Evolutionary conservation across 2,113 vertebrate genomes (phyloP).

Genomic region (Sander lucioperca): DNA sequence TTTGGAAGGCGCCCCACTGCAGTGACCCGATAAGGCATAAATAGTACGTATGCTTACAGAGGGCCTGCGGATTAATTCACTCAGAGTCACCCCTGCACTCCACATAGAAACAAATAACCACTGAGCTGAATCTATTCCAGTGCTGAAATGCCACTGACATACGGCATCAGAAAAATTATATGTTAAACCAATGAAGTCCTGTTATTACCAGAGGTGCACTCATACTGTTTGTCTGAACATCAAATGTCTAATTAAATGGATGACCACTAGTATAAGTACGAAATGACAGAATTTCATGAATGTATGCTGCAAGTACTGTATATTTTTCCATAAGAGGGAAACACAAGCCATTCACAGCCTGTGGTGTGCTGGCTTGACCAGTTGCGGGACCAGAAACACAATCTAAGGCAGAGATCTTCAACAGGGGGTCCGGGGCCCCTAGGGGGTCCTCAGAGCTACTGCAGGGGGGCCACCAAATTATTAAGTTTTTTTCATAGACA

Average conservation of each 20-base stretch:
- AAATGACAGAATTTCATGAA: not conserved
- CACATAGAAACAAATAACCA: slow-evolving; percentile 27
- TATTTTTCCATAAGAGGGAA: not conserved
- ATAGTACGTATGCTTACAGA: not conserved
- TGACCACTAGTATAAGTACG: not conserved
- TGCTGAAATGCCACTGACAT: slow-evolving; percentile 12
- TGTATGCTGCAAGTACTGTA: not conserved
- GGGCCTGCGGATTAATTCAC: slow-evolving; percentile 27
- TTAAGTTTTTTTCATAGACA: too few species aligned
- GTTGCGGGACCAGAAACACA: too few species aligned
- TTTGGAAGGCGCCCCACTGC: slow-evolving; percentile 2
- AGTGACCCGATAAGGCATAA: slow-evolving; percentile 26
- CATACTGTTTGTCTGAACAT: not conserved
- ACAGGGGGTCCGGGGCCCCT: too few species aligned
- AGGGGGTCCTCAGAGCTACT: too few species aligned
- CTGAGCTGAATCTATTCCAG: slow-evolving; percentile 3
- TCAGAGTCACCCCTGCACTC: slow-evolving; percentile 20
- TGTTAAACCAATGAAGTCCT: not conserved
- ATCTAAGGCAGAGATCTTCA: too few species aligned
- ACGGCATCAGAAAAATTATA: slow-evolving; percentile 6
- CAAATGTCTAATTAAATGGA: not conserved
- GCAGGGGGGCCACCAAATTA: too few species aligned
- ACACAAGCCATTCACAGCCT: not conserved
- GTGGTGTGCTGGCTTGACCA: not conserved
- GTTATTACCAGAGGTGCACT: not conserved